Conservation (phyloP, 2,888 invertebrate genomes). For the Tanytarsus gracilentus region DNA sequence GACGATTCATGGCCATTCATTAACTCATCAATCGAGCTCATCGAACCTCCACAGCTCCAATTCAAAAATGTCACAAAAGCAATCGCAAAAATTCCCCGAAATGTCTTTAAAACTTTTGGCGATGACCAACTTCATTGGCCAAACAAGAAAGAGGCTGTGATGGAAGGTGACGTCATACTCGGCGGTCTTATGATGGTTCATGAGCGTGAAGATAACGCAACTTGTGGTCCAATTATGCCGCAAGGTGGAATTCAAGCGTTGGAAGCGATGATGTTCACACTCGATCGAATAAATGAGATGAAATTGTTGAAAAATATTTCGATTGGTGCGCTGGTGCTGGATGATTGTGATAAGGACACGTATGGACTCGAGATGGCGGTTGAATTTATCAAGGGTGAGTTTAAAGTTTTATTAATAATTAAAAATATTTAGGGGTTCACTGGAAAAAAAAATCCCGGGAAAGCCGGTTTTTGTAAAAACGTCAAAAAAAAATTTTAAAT, state of each 20-base stretch:
- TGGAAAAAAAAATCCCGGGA: too few relatives aligned
- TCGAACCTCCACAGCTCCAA: not conserved
- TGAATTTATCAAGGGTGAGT: slow-evolving; percentile 82
- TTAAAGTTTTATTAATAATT: not conserved
- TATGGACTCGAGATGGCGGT: slow-evolving; percentile 88
- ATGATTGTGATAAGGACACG: slow-evolving; percentile 88
- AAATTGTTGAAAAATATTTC: slow-evolving; percentile 57
- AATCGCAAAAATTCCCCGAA: not conserved
- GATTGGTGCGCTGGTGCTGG: slow-evolving; percentile 76
- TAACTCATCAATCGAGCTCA: not conserved
- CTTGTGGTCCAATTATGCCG: slow-evolving; percentile 82
- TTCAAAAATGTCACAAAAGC: not conserved
- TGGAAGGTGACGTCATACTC: slow-evolving; percentile 72
- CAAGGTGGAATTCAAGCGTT: slow-evolving; percentile 78
- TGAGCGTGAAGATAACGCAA: slow-evolving; percentile 66
- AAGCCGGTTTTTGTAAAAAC: not conserved
- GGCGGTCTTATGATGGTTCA: slow-evolving; percentile 92
- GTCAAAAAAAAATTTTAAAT: not conserved
- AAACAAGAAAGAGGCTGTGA: slow-evolving; percentile 66
- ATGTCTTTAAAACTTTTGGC: not conserved
- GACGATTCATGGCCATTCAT: not conserved
- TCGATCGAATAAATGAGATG: slow-evolving; percentile 61
- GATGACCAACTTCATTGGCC: slow-evolving; percentile 52
- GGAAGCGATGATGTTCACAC: slow-evolving; percentile 80
- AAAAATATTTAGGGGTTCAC: not conserved